Evolutionary conservation across 2,797 vertebrate genomes (phyloP).

Genomic region (Arctocebus calabarensis): DNA sequence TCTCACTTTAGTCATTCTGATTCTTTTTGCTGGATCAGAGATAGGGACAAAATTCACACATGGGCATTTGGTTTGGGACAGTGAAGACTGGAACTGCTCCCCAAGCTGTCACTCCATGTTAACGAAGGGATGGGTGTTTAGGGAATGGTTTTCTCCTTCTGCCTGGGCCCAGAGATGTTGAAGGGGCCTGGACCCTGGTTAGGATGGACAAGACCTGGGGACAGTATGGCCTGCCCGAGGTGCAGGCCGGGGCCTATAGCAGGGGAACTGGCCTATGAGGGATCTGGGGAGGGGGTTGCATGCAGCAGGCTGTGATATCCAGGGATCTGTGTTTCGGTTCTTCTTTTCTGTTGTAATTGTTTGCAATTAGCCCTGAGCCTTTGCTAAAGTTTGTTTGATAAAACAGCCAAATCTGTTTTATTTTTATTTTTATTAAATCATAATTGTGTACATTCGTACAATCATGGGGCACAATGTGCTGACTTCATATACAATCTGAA

Average conservation of each 20-base stretch:
- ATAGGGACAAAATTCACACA: neutral
- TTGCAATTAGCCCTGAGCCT: neutral
- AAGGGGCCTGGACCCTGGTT: neutral
- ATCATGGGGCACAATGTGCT: too few relatives aligned
- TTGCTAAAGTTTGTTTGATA: neutral
- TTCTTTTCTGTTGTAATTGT: neutral
- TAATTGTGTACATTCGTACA: too few relatives aligned
- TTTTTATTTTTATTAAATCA: too few relatives aligned
- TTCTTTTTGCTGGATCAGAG: neutral
- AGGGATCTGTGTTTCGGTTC: neutral
- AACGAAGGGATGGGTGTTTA: neutral
- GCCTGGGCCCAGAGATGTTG: neutral
- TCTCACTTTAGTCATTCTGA: neutral
- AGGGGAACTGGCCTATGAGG: neutral
- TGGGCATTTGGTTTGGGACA: neutral
- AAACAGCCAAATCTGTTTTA: neutral
- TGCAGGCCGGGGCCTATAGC: neutral
- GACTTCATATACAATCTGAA: too few relatives aligned
- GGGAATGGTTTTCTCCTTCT: neutral
- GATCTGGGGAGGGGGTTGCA: neutral
- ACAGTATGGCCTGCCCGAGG: neutral
- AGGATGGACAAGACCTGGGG: neutral
- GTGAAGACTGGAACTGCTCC: neutral
- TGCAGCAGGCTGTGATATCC: too few relatives aligned
- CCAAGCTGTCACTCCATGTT: neutral